Evolutionary conservation across 2,797 vertebrate species (phyloP).

Genomic region (Brachymystax lenok): DNA sequence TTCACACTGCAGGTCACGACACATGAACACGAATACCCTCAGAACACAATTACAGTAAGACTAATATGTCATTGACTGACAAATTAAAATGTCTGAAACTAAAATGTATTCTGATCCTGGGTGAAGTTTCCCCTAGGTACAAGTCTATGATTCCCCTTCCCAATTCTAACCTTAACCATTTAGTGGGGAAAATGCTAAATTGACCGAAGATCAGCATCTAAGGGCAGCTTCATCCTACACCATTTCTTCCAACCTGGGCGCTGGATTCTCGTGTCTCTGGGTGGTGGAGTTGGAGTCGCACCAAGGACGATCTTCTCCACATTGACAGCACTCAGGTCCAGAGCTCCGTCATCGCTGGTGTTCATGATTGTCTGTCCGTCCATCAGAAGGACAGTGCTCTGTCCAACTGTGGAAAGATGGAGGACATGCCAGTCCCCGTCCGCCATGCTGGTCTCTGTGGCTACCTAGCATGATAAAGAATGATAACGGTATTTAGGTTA

Average conservation of each 20-base stretch:
- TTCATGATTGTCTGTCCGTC: conserved; percentile 63
- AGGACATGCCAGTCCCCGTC: conserved; percentile 76
- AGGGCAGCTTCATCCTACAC: neutral
- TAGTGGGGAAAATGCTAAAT: neutral
- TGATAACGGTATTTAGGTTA: neutral
- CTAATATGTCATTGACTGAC: neutral
- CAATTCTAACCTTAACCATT: too few species aligned
- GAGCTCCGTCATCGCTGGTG: conserved; percentile 43
- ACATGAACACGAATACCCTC: too few species aligned
- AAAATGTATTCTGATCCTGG: too few species aligned
- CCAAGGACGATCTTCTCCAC: conserved; percentile 70
- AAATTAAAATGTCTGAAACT: too few species aligned
- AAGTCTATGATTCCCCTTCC: too few species aligned
- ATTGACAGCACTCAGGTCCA: conserved; percentile 52
- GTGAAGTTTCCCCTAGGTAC: too few species aligned
- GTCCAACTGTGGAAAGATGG: conserved; percentile 51
- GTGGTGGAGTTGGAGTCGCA: conserved; percentile 27
- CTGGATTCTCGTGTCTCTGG: conserved; percentile 31
- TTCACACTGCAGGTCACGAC: too few species aligned
- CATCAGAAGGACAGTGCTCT: conserved; percentile 52
- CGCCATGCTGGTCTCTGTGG: conserved; percentile 54
- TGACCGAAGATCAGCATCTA: neutral
- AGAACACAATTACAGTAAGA: too few species aligned
- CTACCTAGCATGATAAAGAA: conserved; percentile 34
- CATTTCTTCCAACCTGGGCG: conserved; percentile 57